These are phyloP conservation scores for Nettapus auritus DNA, from an alignment of 2,113 vertebrate species.

Conservation along the genomic window DNA sequence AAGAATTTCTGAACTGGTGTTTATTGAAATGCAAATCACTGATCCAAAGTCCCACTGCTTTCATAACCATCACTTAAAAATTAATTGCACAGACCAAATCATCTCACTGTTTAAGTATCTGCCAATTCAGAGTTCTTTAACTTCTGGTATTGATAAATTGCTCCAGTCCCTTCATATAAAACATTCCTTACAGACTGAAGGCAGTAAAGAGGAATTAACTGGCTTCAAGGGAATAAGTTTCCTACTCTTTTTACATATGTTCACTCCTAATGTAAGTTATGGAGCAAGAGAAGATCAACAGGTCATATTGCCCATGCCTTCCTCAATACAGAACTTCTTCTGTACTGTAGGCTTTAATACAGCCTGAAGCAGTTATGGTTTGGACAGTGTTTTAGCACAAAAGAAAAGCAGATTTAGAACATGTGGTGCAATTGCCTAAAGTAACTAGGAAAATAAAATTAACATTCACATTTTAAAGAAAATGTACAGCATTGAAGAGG, in stretches of 20 bases:
- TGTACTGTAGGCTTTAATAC: neutral
- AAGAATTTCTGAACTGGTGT: conserved; percentile 1
- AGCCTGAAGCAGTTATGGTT: neutral
- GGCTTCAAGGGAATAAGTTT: neutral
- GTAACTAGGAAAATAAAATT: no score
- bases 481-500: no score
- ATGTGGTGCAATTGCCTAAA: no score
- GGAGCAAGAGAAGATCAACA: neutral
- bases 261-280: neutral
- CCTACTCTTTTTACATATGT: neutral
- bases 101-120: conserved; percentile 22
- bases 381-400: neutral
- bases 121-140: conserved; percentile 30
- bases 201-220: neutral
- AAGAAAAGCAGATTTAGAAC: neutral
- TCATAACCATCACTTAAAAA: conserved; percentile 51
- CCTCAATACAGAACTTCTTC: neutral
- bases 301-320: neutral
- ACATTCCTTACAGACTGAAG: neutral
- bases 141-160: conserved; percentile 33
- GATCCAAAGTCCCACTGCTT: conserved; percentile 29
- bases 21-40: conserved; percentile 49
- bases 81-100: conserved; percentile 54
- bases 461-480: no score
- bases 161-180: neutral